These are phyloP conservation scores for Habropoda laboriosa DNA, from an alignment of 1,140 invertebrate genomes.

Conservation along the genomic window DNA sequence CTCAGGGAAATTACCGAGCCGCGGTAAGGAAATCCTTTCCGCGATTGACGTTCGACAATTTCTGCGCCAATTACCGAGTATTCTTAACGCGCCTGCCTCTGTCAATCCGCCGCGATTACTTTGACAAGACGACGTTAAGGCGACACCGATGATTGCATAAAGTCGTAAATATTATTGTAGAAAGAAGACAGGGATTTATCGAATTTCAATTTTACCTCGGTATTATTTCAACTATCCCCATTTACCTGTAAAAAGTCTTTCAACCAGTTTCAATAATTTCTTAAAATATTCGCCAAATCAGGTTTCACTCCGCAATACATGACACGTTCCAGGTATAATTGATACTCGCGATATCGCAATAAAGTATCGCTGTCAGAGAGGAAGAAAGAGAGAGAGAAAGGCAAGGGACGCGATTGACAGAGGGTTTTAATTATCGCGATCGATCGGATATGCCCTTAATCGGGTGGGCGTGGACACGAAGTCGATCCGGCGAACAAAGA, in stretches of 20 bases:
- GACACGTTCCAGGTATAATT: too few species aligned
- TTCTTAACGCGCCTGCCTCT: conserved; percentile 10
- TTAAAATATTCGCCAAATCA: too few species aligned
- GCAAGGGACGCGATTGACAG: conserved; percentile 22
- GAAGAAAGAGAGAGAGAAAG: not conserved
- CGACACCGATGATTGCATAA: conserved; percentile 21
- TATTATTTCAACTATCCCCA: too few species aligned
- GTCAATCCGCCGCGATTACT: conserved; percentile 37
- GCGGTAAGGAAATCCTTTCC: conserved; percentile 44
- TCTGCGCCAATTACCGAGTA: conserved; percentile 24
- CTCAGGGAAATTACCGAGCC: conserved; percentile 51
- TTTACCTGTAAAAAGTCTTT: too few species aligned
- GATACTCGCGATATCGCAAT: not conserved
- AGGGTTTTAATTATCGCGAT: conserved; percentile 78
- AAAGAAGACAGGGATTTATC: not conserved
- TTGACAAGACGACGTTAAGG: conserved; percentile 11
- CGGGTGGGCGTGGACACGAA: conserved; percentile 73
- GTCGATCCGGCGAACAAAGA: conserved; percentile 72
- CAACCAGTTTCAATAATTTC: too few species aligned
- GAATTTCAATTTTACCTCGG: not conserved
- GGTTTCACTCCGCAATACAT: too few species aligned
- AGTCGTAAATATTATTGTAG: not conserved
- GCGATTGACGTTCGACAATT: conserved; percentile 45
- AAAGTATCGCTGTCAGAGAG: not conserved
- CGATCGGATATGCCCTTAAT: conserved; percentile 76